Percentiles rank a stretch among this genome's conserved stretches.
phyloP scores from a whole-genome alignment of 2,113 vertebrate species.

The Crotalus tigris region DNA sequence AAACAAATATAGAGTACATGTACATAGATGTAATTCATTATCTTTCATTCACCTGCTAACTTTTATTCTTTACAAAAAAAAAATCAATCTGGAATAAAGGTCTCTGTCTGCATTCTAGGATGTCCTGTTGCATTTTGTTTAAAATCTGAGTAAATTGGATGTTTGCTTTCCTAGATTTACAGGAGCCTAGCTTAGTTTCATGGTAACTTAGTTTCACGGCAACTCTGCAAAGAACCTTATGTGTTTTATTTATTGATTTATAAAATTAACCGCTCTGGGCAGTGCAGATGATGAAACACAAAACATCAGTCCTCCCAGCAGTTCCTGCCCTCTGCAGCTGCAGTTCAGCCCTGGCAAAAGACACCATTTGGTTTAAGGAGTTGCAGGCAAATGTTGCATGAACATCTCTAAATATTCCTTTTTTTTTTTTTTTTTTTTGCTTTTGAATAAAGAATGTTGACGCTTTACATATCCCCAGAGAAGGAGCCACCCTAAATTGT shows the following conservation, averaged over 20 bases:
- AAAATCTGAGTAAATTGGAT: neutral
- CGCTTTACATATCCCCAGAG: neutral
- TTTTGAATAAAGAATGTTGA: neutral
- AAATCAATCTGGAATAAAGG: neutral
- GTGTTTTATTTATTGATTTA: neutral
- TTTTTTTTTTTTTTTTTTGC: no score
- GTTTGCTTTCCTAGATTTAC: neutral
- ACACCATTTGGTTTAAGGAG: neutral
- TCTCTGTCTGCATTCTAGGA: neutral
- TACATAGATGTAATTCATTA: neutral
- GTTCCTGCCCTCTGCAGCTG: neutral
- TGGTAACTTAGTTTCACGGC: no score
- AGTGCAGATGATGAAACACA: neutral
- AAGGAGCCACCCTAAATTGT: neutral
- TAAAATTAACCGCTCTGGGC: neutral
- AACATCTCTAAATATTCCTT: neutral
- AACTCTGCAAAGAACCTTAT: neutral
- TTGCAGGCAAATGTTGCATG: neutral
- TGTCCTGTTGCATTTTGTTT: neutral
- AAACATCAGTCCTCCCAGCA: neutral
- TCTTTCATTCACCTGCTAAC: neutral
- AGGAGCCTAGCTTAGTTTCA: neutral
- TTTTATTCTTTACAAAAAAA: neutral
- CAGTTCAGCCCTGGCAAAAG: neutral
- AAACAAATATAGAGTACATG: neutral